Evolutionary conservation across 2,888 invertebrate genomes (phyloP), one percentile per base, ranked within the genome.

Genomic region (Tiphia femorata): DNA sequence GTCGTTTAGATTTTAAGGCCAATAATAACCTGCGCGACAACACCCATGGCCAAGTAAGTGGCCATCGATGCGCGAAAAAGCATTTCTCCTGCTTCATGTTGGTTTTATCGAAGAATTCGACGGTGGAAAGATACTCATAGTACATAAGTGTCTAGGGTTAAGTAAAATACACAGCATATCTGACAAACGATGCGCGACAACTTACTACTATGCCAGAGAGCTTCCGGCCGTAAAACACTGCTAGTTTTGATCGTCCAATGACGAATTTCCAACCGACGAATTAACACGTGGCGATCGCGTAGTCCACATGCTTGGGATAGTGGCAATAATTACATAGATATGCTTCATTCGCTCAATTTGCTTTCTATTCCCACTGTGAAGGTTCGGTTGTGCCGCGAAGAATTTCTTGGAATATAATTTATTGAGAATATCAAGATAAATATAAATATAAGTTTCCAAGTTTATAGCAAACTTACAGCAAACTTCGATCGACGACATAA

Each of bases 201-300:
- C 58, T 70, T 59, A 58, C 56, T 57, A 57, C 52, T 52, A 38
- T 60, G 62, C 44, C 55, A 70, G 67, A 58, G 46, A 57, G 65
- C 67, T 70, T 70, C 70, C 70, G 67, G 70, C 70, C 70, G 67
- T 68, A 67, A 67, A 57, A 51, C 57, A 16, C 58, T 58, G 58
- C 57, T 69, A 58, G 69, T 52, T 62, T 49, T 54, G 54, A 59
- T 54, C 62, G 60, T 61, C 59, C 38, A 33, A 12, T 23, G n/a
- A 17, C 2, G 17, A 10, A 23, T 35, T 57, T 66, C 67, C 43
- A 57, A 67, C 60, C 27, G 12, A 23, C 51, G 27, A 38, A 8
- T 19, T n/a, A 5, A 21, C 38, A 37, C 17, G 27, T 43, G 46
- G 43, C n/a, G n/a, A n/a, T n/a, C n/a, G n/a, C n/a, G n/a, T n/a